A percentile compares a stretch with the other conserved stretches of the same genome.
Evolutionary conservation across 2,888 invertebrate species (phyloP).

Genomic region (Rhynchonema sp.): DNA sequence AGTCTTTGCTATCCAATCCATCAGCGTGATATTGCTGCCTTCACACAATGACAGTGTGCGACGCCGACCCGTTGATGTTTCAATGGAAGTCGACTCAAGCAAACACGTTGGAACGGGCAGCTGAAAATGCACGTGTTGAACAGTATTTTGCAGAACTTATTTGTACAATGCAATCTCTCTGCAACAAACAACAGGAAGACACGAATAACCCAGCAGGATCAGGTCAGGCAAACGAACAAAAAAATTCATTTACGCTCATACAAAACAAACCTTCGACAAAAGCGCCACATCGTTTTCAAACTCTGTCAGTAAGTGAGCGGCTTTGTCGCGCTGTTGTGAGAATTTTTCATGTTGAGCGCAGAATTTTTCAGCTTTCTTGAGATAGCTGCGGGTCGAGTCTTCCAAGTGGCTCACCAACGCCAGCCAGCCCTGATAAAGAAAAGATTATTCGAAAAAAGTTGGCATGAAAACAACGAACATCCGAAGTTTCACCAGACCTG

Average conservation of each 20-base stretch:
- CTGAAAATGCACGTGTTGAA: too few relatives aligned
- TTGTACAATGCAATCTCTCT: too few relatives aligned
- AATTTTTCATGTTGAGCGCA: background rate
- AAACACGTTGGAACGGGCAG: too few relatives aligned
- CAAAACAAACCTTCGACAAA: conserved; percentile 1
- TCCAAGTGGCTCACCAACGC: conserved; percentile 10
- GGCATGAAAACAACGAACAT: background rate
- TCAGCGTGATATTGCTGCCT: background rate
- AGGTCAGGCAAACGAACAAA: too few relatives aligned
- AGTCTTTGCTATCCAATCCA: conserved; percentile 1
- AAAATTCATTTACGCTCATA: too few relatives aligned
- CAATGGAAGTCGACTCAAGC: too few relatives aligned
- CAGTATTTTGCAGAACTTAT: too few relatives aligned
- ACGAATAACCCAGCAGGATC: too few relatives aligned
- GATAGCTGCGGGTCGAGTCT: background rate
- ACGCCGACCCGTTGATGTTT: too few relatives aligned
- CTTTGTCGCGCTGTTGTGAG: background rate
- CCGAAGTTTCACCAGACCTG: background rate
- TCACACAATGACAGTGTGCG: too few relatives aligned
- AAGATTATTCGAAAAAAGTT: background rate
- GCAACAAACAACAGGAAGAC: too few relatives aligned
- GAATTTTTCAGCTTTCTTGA: background rate
- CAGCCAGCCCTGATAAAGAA: conserved; percentile 7
- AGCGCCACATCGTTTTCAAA: conserved; percentile 4
- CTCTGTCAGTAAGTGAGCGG: background rate